Conservation (phyloP, 2,113 vertebrate species). For the Menura novaehollandiae region DNA sequence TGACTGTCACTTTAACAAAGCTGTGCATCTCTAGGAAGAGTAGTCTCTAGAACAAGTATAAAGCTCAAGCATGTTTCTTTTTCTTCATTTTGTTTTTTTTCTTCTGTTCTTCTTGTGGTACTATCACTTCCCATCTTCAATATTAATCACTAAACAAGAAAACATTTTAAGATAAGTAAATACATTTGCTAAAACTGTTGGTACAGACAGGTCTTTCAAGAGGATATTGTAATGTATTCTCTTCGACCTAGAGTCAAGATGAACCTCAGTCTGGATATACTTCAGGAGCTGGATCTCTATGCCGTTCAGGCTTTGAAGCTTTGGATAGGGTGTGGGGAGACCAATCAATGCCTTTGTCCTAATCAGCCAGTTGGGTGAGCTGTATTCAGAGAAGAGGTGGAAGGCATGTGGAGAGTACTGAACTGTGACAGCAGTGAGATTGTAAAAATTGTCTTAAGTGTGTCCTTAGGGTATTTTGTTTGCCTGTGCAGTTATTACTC, state of each 20-base stretch:
- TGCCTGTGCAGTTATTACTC: not conserved
- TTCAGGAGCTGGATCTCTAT: not conserved
- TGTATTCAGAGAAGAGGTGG: rapidly evolving
- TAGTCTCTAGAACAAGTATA: not conserved
- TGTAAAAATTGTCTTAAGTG: not conserved
- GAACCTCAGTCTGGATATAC: not conserved
- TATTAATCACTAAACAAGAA: not conserved
- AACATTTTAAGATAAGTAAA: not conserved
- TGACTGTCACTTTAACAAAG: not conserved
- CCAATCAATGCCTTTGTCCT: not conserved
- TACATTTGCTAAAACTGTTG: not conserved
- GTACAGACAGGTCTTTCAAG: not conserved
- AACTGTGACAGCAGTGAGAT: not conserved
- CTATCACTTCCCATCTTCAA: not conserved
- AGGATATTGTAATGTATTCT: not conserved
- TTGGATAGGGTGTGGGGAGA: not conserved
- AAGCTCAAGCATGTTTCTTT: not conserved
- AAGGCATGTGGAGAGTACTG: not conserved
- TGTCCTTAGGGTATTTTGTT: not conserved
- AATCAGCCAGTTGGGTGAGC: not conserved
- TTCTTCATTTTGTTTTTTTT: not conserved
- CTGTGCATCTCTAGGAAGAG: not conserved
- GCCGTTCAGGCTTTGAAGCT: not conserved
- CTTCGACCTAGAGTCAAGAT: not conserved
- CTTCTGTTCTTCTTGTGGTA: not conserved